Evolutionary conservation across 1,140 invertebrate species (phyloP).

Genomic region (Maconellicoccus hirsutus): DNA sequence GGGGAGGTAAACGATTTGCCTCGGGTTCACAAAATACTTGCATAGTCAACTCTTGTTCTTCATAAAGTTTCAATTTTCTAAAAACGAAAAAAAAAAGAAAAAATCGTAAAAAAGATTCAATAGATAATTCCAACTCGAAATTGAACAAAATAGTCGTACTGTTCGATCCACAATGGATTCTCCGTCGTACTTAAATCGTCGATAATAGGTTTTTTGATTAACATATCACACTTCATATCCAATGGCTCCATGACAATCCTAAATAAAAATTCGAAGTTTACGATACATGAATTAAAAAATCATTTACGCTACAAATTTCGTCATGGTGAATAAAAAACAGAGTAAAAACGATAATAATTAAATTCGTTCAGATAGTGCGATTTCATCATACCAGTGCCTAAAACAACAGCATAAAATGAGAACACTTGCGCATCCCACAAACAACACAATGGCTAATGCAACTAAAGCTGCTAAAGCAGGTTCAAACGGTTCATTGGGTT

Average conservation of each 20-base stretch:
- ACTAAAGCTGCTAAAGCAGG: constrained; percentile 72
- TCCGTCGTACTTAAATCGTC: constrained; percentile 78
- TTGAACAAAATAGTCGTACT: constrained; percentile 46
- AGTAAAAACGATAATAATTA: background rate
- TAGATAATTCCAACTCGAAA: background rate
- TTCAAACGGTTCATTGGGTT: constrained; percentile 49
- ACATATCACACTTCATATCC: constrained; percentile 56
- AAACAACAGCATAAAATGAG: constrained; percentile 79
- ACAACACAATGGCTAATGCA: constrained; percentile 69
- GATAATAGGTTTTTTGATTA: constrained; percentile 70
- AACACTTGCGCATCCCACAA: constrained; percentile 76
- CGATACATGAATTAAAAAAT: background rate
- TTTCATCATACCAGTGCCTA: constrained; percentile 57
- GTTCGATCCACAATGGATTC: constrained; percentile 87
- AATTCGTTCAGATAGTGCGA: no score
- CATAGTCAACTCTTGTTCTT: constrained; percentile 87
- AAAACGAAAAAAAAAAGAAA: constrained; percentile 26
- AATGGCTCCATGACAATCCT: constrained; percentile 49
- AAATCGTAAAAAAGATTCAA: background rate
- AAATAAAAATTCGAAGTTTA: background rate
- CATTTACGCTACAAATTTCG: no score
- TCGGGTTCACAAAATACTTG: constrained; percentile 72
- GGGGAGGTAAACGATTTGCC: constrained; percentile 33
- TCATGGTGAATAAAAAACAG: constrained; percentile 8
- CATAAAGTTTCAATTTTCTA: constrained; percentile 76